Conservation (phyloP, 2,113 vertebrate genomes). For the Equus przewalskii region DNA sequence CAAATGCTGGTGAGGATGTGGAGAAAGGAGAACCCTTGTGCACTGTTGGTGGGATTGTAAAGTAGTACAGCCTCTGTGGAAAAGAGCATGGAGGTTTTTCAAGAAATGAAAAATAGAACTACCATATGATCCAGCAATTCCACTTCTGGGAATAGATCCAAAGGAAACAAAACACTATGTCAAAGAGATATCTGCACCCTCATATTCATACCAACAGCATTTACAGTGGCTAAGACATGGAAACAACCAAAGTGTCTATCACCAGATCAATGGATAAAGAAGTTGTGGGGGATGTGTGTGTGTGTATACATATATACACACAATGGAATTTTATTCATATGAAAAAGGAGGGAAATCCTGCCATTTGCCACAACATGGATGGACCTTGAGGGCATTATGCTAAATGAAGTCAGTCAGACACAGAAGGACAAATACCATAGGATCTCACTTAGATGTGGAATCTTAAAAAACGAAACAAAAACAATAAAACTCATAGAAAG, state of each 20-base stretch:
- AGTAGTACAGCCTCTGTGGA: background rate
- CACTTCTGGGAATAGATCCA: background rate
- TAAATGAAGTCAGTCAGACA: background rate
- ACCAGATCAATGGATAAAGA: background rate
- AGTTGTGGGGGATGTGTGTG: background rate
- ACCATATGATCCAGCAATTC: background rate
- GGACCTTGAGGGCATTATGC: background rate
- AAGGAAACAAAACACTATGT: background rate
- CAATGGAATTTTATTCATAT: background rate
- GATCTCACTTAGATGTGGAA: background rate
- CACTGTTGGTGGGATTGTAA: background rate
- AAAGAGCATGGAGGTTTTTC: background rate
- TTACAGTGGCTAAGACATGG: background rate
- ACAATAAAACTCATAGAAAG: background rate
- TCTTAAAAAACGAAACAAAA: background rate
- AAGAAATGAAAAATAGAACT: background rate
- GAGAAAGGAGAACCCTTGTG: background rate
- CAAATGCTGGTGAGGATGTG: background rate
- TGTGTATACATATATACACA: background rate
- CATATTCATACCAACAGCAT: background rate
- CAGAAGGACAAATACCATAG: background rate
- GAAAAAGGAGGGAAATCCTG: background rate
- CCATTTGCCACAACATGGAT: background rate
- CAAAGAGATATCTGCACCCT: background rate
- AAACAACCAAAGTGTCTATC: background rate